Base-by-base conservation (phyloP, 2,797 vertebrate species). In the Protosalanx chinensis region DNA sequence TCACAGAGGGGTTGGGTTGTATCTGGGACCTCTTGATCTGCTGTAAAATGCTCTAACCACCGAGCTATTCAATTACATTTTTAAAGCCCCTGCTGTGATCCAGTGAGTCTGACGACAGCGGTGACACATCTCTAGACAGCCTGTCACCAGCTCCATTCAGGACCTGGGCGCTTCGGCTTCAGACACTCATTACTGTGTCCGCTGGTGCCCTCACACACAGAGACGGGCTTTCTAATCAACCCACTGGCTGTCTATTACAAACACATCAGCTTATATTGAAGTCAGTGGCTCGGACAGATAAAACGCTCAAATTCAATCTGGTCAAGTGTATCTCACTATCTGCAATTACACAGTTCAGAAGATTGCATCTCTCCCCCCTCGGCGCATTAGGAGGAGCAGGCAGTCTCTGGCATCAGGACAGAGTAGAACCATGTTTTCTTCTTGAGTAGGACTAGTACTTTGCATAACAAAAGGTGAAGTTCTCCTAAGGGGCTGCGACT, bases 301-400 rank as follows among this genome's bases (percentile, higher is more conserved):
- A 83, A 73, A 68, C 59, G 76, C 59, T 71, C 61, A 59, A 56
- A 63, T 57, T 71, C 68, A 41, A 15, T 78, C 67, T 60, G 18
- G 64, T 6, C 35, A 65, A 79, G 70, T 72, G 64, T 78, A 77
- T 77, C 69, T 68, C n/a, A 16, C 58, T 30, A 53, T 74, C 66
- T 76, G 41, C 73, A 84, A 70, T 81, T 75, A 80, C 81, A 76
- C 77, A 76, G 78, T 23, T 69, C 74, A 78, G 30, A 16, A 82
- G 74, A 78, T 73, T 72, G 69, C 66, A 77, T 10, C 77, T 68
- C 82, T 75, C 67, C 15, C 69, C 15, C 49, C 68, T 76, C 51
- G 29, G 72, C 56, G 72, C 51, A 67, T 37, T 20, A 58, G 3
- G 12, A 13, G 13, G 20, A 58, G 13, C 20, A 58, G 70, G 29